Evolutionary conservation across 2,113 vertebrate species (phyloP).

Genomic region (Rhinolophus ferrumequinum): DNA sequence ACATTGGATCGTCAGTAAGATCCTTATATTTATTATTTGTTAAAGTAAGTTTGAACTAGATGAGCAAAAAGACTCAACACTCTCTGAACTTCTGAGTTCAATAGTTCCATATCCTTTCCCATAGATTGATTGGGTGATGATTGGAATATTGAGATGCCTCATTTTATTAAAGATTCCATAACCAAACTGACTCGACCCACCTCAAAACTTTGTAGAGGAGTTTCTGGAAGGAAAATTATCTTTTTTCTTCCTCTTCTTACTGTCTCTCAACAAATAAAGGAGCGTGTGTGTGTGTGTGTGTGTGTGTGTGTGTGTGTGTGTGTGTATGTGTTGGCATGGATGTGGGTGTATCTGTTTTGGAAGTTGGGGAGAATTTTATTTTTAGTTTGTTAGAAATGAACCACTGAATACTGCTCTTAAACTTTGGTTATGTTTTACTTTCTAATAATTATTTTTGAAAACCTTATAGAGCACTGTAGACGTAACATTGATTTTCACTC

Average conservation of each 20-base stretch:
- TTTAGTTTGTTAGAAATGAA: constrained; percentile 8
- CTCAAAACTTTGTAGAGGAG: background rate
- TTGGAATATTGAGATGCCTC: background rate
- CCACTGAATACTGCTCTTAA: background rate
- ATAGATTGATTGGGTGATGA: background rate
- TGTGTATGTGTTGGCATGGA: background rate
- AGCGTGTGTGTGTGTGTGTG: background rate
- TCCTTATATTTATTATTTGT: background rate
- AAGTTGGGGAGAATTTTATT: constrained; percentile 30
- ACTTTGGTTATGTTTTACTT: background rate
- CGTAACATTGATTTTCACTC: background rate
- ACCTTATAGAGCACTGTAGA: background rate
- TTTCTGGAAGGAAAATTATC: background rate
- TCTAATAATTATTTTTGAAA: constrained; percentile 35
- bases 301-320: background rate
- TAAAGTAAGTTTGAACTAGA: background rate
- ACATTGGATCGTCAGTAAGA: background rate
- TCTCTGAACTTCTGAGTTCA: background rate
- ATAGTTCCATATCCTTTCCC: background rate
- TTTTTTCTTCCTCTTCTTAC: background rate
- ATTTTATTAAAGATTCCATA: background rate
- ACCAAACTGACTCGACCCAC: background rate
- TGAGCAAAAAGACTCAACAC: background rate
- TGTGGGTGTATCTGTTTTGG: background rate
- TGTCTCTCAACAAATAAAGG: background rate